Conservation (phyloP, 2,797 vertebrate genomes). For the Nannoperca obscura region DNA sequence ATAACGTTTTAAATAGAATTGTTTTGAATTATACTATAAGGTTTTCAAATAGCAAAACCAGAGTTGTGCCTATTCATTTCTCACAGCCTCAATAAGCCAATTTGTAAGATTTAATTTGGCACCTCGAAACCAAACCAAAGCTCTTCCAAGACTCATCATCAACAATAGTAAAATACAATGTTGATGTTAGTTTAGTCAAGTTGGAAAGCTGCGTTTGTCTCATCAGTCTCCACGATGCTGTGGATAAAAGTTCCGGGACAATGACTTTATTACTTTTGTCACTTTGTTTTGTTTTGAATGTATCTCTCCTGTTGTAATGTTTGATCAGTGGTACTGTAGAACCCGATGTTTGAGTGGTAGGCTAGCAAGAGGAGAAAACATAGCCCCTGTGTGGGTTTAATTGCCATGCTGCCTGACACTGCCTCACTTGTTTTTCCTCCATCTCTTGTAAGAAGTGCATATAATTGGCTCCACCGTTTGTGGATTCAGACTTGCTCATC, state of each 20-base stretch:
- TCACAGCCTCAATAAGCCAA: neutral
- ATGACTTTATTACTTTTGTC: conserved; percentile 54
- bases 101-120: conserved; percentile 4
- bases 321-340: conserved; percentile 65
- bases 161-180: neutral
- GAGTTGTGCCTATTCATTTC: neutral
- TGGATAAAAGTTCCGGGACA: conserved; percentile 58
- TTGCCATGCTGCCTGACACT: conserved; percentile 75
- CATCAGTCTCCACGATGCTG: conserved; percentile 31
- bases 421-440: conserved; percentile 72
- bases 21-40: accelerated
- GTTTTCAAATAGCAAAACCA: neutral
- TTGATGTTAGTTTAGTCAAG: conserved; percentile 12
- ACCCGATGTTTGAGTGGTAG: conserved; percentile 59
- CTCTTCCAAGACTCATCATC: neutral
- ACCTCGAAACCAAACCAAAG: conserved; percentile 2
- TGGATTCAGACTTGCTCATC: conserved; percentile 76
- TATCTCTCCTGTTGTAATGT: conserved; percentile 52
- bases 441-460: conserved; percentile 72
- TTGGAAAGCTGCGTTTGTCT: conserved; percentile 40
- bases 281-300: conserved; percentile 43
- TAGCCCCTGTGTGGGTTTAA: conserved; percentile 77
- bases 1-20: neutral
- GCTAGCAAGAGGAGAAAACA: conserved; percentile 63
- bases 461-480: conserved; percentile 81